Evolutionary conservation across 2,113 vertebrate genomes (phyloP), one percentile per base, ranked within the genome.

Genomic region (Etia nguti): DNA sequence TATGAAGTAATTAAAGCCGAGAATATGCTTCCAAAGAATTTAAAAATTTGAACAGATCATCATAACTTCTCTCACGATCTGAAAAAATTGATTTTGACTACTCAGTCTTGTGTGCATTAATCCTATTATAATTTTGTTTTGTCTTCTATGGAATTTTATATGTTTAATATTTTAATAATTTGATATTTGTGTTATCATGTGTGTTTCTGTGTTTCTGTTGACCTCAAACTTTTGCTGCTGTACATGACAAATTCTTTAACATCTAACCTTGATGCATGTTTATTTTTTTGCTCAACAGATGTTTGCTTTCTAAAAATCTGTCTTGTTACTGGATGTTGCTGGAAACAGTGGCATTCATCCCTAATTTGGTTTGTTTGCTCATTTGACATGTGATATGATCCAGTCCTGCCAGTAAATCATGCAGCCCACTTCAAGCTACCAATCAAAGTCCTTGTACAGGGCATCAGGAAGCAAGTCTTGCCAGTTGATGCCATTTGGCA

Each of bases 61-160:
- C 54, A 55, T 55, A 55, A 55, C 55, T 57, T 57, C 4, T 57
- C 12, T 57, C 24, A 15, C 6, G 4, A 0, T 15, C 55, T 57
- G 22, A 57, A 57, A 57, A 57, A 57, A 15, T 8, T 1, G 9
- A 56, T 56, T 24, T 56, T 24, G 4, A 56, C 55, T 57, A 0
- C 24, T 57, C 55, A 26, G 55, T 8, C 55, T 26, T 57, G 55
- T 15, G 56, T 16, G 24, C 56, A 57, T 57, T 57, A 57, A 57
- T 57, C 24, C 9, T 57, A 2, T 57, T 57, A 16, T 57, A 29
- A 29, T 57, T 57, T 57, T 3, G 56, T 29, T 16, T 16, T 0
- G 56, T 1, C 0, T 29, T 57, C 0, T 16, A 57, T 57, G 56
- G 56, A 57, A 57, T 22, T 55, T 55, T 55, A 29, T 1, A 57